Evolutionary conservation across 2,888 invertebrate species (phyloP), one percentile per base, ranked within the genome.

Genomic region (Girardia tigrina): DNA sequence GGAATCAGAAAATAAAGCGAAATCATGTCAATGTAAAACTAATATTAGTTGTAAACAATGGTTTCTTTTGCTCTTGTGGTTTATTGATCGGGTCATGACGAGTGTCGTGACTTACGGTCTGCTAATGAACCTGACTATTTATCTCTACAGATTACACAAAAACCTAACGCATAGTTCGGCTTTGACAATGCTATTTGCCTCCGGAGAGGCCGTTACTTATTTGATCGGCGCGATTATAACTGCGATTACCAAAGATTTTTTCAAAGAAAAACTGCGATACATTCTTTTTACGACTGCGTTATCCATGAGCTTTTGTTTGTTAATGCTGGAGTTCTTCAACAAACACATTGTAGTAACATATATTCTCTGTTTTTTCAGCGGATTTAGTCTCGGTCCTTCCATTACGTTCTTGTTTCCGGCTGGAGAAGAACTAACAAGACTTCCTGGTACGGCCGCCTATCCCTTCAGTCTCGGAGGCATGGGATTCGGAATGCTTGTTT

Each of bases 371-470:
- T 70, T 70, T n/a, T 8, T 70, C n/a, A 26, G 70, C n/a, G 76
- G 76, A 4, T 76, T 76, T 29, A 42, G 29, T 29, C 26, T 76
- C 26, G 76, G 76, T 1, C 77, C 76, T 70, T 70, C 56, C n/a
- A 76, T 76, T 2, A 76, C 76, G 2, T 76, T 76, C 28, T 20
- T 77, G n/a, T 77, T 76, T 28, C 77, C 76, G 28, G 76, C 76
- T 26, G 77, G 76, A 12, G 76, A 76, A 70, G 76, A 76, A 77
- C 26, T 76, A 29, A 77, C 76, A n/a, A 28, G 20, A 23, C 56
- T 76, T 26, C 77, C 71, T 1, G 77, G 76, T 71, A 69, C 77
- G 28, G 28, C 70, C 16, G 71, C 76, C 23, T 76, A 76, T 70
- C 76, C 76, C 8, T 76, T 76, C 69, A 26, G 77, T 14, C 70